Percentiles rank a stretch among this genome's conserved stretches.
Conservation (phyloP, 2,888 invertebrate genomes). For the Suillia variegata region DNA sequence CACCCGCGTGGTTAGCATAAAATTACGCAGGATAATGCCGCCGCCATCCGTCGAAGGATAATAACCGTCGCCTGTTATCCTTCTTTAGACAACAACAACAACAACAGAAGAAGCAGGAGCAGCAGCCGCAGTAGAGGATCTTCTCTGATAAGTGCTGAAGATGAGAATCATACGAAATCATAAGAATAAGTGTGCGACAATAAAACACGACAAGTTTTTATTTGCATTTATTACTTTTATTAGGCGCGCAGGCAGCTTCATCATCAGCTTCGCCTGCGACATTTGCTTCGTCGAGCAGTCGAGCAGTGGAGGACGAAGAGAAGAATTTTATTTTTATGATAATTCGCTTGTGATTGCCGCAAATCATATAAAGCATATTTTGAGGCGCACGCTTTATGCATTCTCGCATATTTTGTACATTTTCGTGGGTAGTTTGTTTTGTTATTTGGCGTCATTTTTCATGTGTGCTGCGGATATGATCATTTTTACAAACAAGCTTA, state of each 20-base stretch:
- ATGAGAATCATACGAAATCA: slow-evolving; percentile 31
- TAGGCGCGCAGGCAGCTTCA: slow-evolving; percentile 7
- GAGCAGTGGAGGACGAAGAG: not conserved
- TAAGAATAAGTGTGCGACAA: slow-evolving; percentile 36
- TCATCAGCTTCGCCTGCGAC: not conserved
- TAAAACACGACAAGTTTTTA: slow-evolving; percentile 40
- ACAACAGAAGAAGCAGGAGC: too few relatives aligned
- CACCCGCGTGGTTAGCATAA: slow-evolving; percentile 27
- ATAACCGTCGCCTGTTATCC: too few relatives aligned
- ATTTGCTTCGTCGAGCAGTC: too few relatives aligned
- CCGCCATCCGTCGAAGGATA: slow-evolving; percentile 4
- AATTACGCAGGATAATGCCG: slow-evolving; percentile 20
- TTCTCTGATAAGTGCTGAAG: too few relatives aligned
- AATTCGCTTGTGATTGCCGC: slow-evolving; percentile 15
- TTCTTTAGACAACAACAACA: too few relatives aligned
- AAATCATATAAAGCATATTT: slow-evolving; percentile 9
- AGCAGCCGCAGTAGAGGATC: too few relatives aligned
- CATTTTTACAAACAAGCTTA: too few relatives aligned
- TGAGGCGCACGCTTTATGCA: not conserved
- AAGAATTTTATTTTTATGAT: slow-evolving; percentile 16
- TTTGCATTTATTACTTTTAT: slow-evolving; percentile 19
- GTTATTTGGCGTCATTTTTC: too few relatives aligned
- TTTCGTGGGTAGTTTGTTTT: too few relatives aligned
- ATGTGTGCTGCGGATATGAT: not conserved
- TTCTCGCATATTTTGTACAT: too few relatives aligned